phyloP scores from a whole-genome alignment of 2,113 vertebrate species.

The Cranoglanis bouderius region DNA sequence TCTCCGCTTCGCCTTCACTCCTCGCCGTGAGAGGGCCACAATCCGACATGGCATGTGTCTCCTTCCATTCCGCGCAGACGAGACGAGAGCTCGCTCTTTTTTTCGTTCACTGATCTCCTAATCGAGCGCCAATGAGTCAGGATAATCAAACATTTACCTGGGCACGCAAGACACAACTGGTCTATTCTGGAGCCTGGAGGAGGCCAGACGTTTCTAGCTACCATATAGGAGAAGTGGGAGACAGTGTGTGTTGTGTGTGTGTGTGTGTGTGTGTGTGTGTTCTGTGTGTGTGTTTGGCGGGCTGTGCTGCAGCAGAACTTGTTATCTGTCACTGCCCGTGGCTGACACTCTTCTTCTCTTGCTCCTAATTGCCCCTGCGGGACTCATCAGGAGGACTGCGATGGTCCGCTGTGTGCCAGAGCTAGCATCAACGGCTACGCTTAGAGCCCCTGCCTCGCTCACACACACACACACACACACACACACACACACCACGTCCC shows the following conservation, averaged over 20 bases:
- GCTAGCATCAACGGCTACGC: conserved; percentile 48
- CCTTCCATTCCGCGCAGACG: conserved; percentile 25
- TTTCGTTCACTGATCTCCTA: background rate
- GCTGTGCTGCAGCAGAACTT: conserved; percentile 48
- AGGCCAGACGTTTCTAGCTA: conserved; percentile 27
- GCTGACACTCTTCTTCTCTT: conserved; percentile 74
- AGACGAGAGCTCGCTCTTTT: background rate
- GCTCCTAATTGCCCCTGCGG: conserved; percentile 76
- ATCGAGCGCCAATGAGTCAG: background rate
- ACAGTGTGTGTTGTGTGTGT: conserved; percentile 22
- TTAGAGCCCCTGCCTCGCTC: conserved; percentile 22
- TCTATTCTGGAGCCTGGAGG: conserved; percentile 23
- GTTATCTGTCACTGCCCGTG: conserved; percentile 61
- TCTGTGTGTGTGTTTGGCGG: conserved; percentile 24
- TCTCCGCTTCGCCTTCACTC: conserved; percentile 31
- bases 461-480: conserved; percentile 5
- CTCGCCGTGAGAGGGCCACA: conserved; percentile 25
- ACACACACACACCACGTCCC: background rate
- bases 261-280: conserved; percentile 43
- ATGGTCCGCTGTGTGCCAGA: conserved; percentile 66
- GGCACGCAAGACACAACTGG: conserved; percentile 30
- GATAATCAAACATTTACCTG: conserved; percentile 48
- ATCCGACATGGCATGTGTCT: conserved; percentile 49
- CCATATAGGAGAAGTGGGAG: conserved; percentile 46
- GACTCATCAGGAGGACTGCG: conserved; percentile 68